phyloP scores from a whole-genome alignment of 2,888 invertebrate species.

The Erebia ligea region DNA sequence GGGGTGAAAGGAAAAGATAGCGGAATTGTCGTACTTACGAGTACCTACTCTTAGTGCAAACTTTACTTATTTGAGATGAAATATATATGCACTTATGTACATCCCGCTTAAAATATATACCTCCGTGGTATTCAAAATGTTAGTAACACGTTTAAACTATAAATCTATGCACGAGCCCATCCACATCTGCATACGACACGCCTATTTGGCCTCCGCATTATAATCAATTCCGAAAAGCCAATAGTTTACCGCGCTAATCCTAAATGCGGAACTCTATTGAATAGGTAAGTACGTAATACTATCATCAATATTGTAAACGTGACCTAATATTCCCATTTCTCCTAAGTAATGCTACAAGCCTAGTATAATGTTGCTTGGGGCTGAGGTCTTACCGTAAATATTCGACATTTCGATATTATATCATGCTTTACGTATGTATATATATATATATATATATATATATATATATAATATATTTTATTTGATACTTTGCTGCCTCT shows the following conservation, averaged over 20 bases:
- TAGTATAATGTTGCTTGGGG: not conserved
- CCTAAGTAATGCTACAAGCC: not conserved
- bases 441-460: too few relatives aligned
- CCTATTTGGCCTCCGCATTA: conserved; percentile 30
- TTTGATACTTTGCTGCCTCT: not conserved
- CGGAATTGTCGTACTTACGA: too few relatives aligned
- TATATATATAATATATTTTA: too few relatives aligned
- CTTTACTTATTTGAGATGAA: too few relatives aligned
- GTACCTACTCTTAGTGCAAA: too few relatives aligned
- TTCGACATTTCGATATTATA: not conserved
- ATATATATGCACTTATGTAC: too few relatives aligned
- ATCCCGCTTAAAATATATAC: too few relatives aligned
- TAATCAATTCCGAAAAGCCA: conserved; percentile 43
- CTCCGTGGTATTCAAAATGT: not conserved
- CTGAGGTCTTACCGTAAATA: not conserved
- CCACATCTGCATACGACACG: conserved; percentile 42
- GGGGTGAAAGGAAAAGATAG: too few relatives aligned
- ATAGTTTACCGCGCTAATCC: conserved; percentile 47
- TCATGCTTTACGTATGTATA: too few relatives aligned
- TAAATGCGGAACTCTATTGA: conserved; percentile 50
- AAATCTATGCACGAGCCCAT: conserved; percentile 38
- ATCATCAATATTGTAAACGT: conserved; percentile 28
- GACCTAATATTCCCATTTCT: conserved; percentile 13
- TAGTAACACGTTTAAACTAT: conserved; percentile 43
- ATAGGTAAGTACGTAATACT: conserved; percentile 46